phyloP scores from a whole-genome alignment of 2,797 vertebrate genomes.

The Buceros bicornis region DNA sequence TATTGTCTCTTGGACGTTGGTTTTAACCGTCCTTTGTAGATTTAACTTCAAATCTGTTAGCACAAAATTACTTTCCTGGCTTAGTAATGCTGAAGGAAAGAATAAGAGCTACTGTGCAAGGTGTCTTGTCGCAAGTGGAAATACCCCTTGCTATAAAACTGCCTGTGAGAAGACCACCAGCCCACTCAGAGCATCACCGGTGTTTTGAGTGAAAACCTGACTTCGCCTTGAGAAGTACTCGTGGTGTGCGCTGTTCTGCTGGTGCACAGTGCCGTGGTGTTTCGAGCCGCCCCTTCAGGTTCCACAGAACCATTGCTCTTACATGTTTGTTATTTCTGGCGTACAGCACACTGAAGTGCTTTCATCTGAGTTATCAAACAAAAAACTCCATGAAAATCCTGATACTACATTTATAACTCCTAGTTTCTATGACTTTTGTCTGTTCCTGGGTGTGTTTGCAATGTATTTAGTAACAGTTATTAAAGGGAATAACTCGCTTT shows the following conservation, averaged over 20 bases:
- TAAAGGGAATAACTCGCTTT: not conserved
- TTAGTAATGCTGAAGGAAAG: not conserved
- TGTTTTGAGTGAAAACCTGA: not conserved
- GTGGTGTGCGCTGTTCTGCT: accelerated
- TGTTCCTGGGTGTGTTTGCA: not conserved
- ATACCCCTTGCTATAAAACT: not conserved
- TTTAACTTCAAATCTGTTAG: not conserved
- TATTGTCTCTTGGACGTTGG: accelerated
- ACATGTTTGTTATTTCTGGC: not conserved
- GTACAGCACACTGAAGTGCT: not conserved
- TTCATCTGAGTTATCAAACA: not conserved
- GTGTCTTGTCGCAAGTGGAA: not conserved
- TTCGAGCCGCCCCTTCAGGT: not conserved
- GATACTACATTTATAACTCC: not conserved
- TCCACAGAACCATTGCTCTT: not conserved
- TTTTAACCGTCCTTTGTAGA: not conserved
- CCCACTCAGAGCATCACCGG: not conserved
- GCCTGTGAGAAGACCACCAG: not conserved
- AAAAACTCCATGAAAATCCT: not conserved
- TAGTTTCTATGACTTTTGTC: not conserved
- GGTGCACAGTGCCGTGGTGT: accelerated
- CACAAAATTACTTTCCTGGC: not conserved
- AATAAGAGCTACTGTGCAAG: not conserved
- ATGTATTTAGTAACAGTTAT: not conserved
- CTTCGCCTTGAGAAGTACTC: not conserved